phyloP scores from a whole-genome alignment of 2,113 vertebrate genomes.

The Reinhardtius hippoglossoides region DNA sequence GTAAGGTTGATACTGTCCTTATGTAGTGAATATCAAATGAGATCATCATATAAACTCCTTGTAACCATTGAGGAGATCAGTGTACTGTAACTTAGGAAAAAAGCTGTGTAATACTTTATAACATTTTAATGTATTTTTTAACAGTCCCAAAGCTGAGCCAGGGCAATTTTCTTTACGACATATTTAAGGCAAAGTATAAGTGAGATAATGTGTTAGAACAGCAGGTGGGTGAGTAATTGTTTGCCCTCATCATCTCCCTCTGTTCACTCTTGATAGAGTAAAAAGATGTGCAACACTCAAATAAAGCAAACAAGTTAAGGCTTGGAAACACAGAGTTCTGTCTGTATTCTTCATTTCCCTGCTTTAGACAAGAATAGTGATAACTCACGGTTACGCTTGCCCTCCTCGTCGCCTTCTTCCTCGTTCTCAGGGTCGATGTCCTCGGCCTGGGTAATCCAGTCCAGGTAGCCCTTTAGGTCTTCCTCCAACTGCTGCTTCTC shows the following conservation, averaged over 20 bases:
- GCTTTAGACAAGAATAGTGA: background rate
- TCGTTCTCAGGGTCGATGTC: constrained; percentile 97
- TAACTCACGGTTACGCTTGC: constrained; percentile 93
- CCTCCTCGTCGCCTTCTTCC: constrained; percentile 91
- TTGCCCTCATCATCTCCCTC: constrained; percentile 2
- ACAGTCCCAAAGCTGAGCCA: no score
- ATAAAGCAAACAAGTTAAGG: background rate
- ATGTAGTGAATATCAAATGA: no score
- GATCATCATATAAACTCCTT: no score
- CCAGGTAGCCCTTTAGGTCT: constrained; percentile 96
- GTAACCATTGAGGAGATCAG: no score
- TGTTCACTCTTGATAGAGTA: background rate
- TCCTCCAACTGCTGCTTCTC: constrained; percentile 98
- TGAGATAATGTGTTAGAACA: background rate
- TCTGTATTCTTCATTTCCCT: background rate
- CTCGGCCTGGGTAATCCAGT: constrained; percentile 98
- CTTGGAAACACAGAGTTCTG: background rate
- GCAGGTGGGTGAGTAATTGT: background rate
- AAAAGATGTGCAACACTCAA: no score
- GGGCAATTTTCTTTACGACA: no score
- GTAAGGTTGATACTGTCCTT: no score
- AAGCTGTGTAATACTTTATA: no score
- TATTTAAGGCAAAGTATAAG: no score
- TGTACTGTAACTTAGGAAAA: no score
- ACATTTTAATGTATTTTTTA: no score